Conservation (phyloP, 2,797 vertebrate genomes). For the Pelochelys cantorii region DNA sequence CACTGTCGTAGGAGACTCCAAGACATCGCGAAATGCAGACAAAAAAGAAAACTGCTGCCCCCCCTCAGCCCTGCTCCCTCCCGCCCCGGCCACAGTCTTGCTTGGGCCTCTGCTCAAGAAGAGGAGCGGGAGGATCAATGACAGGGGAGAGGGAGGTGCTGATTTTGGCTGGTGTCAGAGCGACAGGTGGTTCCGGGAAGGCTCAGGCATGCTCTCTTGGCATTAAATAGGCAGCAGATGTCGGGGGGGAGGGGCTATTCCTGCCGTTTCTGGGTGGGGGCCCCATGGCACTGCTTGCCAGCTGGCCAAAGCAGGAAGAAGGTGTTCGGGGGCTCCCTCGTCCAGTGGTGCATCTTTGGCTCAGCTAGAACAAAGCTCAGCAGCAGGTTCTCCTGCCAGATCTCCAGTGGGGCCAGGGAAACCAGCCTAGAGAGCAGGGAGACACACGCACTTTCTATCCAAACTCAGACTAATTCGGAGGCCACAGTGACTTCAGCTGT, state of each 20-base stretch:
- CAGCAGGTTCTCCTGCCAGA: background rate
- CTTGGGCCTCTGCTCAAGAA: conserved; percentile 29
- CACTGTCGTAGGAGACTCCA: background rate
- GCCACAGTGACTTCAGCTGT: background rate
- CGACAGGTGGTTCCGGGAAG: conserved; percentile 22
- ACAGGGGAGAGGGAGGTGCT: conserved; percentile 45
- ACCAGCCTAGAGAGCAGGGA: background rate
- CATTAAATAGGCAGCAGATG: conserved; percentile 8
- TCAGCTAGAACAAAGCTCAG: background rate
- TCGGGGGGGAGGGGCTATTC: background rate
- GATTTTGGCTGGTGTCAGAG: conserved; percentile 44
- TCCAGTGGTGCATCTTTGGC: background rate
- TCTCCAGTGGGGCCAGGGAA: accelerated
- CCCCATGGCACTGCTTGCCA: background rate
- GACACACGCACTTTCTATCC: background rate
- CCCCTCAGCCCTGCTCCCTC: background rate
- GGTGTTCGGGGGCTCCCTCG: background rate
- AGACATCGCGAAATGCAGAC: background rate
- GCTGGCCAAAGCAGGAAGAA: background rate
- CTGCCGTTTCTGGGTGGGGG: background rate
- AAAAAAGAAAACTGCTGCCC: background rate
- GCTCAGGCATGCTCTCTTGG: background rate
- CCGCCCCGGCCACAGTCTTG: background rate
- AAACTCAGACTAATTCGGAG: background rate
- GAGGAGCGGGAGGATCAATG: conserved; percentile 47